phyloP scores from a whole-genome alignment of 2,797 vertebrate species.

The Eulemur mongoz region DNA sequence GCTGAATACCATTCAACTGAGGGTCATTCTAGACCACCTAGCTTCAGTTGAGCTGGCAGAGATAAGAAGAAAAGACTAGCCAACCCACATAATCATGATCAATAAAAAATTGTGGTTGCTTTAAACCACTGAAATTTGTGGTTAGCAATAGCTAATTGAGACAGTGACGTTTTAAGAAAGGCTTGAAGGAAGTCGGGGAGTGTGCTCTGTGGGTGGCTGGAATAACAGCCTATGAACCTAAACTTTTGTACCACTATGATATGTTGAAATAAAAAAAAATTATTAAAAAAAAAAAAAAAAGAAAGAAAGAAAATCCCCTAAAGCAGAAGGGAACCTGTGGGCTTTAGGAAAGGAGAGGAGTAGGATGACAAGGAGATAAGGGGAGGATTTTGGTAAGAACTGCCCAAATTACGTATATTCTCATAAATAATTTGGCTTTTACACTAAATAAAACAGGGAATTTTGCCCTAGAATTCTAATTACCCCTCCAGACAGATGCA shows the following conservation, averaged over 20 bases:
- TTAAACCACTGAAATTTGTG: not conserved
- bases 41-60: not conserved
- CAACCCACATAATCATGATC: not conserved
- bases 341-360: not conserved
- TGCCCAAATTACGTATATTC: not conserved
- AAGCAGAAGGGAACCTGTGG: not conserved
- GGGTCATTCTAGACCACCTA: not conserved
- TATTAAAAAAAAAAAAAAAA: too few relatives aligned
- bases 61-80: not conserved
- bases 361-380: not conserved
- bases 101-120: not conserved
- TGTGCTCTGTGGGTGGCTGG: not conserved
- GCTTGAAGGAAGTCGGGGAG: not conserved
- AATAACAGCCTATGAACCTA: not conserved
- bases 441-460: not conserved
- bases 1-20: not conserved
- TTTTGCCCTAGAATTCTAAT: not conserved
- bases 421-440: not conserved
- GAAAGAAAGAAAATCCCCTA: not conserved
- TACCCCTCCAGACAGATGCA: not conserved
- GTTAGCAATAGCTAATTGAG: not conserved
- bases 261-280: too few relatives aligned
- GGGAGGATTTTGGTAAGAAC: not conserved
- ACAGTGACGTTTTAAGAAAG: not conserved
- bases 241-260: too few relatives aligned